These are phyloP conservation scores for Phaenicophaeus curvirostris DNA, from an alignment of 2,797 vertebrate species.

Conservation along the genomic window DNA sequence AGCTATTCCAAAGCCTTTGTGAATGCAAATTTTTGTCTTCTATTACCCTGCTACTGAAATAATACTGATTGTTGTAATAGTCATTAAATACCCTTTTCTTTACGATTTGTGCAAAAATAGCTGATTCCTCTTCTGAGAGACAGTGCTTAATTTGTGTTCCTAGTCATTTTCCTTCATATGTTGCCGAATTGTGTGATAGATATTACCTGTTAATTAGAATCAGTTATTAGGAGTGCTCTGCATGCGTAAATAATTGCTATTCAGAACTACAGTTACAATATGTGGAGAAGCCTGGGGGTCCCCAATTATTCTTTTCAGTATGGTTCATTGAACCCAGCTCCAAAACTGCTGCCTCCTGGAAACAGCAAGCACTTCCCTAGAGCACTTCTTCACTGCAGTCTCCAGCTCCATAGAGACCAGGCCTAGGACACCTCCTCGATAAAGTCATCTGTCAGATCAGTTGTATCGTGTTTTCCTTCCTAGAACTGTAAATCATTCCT, in stretches of 20 bases:
- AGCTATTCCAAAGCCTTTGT: background rate
- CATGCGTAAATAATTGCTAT: background rate
- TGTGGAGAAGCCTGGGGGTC: background rate
- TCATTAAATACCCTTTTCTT: background rate
- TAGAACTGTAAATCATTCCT: conserved; percentile 22
- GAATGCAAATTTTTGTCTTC: background rate
- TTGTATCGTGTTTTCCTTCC: conserved; percentile 15
- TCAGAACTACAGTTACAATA: background rate
- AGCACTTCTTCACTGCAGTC: background rate
- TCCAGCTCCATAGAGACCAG: background rate
- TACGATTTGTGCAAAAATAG: background rate
- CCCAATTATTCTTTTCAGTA: background rate
- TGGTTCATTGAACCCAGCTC: background rate
- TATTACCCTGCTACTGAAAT: background rate
- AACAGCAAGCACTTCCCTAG: background rate
- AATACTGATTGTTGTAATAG: background rate
- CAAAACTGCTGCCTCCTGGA: background rate
- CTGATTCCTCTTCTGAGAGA: background rate
- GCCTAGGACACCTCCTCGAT: background rate
- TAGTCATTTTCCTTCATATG: background rate
- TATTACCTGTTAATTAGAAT: background rate
- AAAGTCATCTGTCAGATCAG: background rate
- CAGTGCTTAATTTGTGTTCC: background rate
- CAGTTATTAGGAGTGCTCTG: background rate
- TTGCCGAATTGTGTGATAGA: background rate